Evolutionary conservation across 1,140 invertebrate genomes (phyloP).

Genomic region (Aradophagus sp.): DNA sequence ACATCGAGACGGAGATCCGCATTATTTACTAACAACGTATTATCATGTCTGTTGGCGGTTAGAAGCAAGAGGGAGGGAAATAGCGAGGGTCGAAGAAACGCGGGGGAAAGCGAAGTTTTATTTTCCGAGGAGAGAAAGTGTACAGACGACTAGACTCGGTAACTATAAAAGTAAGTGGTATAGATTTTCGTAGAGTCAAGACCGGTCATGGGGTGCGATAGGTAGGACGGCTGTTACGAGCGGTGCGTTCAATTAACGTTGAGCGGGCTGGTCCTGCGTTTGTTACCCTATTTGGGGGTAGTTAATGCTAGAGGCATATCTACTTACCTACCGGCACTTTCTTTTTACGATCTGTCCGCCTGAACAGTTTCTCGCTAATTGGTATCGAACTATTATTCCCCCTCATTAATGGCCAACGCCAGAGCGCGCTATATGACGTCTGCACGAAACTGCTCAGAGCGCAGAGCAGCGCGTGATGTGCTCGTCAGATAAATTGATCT

Average conservation of each 20-base stretch:
- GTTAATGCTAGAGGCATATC: slow-evolving; percentile 72
- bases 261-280: slow-evolving; percentile 64
- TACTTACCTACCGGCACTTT: slow-evolving; percentile 73
- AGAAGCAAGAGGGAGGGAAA: slow-evolving; percentile 6
- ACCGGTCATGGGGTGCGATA: slow-evolving; percentile 50
- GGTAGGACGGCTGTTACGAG: slow-evolving; percentile 65
- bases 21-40: slow-evolving; percentile 45
- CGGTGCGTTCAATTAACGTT: slow-evolving; percentile 75
- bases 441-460: slow-evolving; percentile 46
- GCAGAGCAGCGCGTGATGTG: slow-evolving; percentile 28
- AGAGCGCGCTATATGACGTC: slow-evolving; percentile 37
- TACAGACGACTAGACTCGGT: slow-evolving; percentile 53
- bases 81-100: slow-evolving; percentile 16
- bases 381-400: slow-evolving; percentile 74
- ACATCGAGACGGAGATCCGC: slow-evolving; percentile 17
- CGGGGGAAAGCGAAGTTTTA: slow-evolving; percentile 43
- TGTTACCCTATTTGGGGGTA: slow-evolving; percentile 65
- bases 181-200: slow-evolving; percentile 59
- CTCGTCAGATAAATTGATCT: slow-evolving; percentile 32
- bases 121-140: slow-evolving; percentile 41
- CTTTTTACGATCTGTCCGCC: slow-evolving; percentile 70
- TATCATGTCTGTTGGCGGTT: slow-evolving; percentile 26
- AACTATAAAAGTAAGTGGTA: slow-evolving; percentile 64
- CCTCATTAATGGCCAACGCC: slow-evolving; percentile 56
- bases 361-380: slow-evolving; percentile 72